A percentile compares a stretch with the other conserved stretches of the same genome.
Evolutionary conservation across 64 coral and sea anemone species (phyloP).

Genomic region (Platygyra sinensis): DNA sequence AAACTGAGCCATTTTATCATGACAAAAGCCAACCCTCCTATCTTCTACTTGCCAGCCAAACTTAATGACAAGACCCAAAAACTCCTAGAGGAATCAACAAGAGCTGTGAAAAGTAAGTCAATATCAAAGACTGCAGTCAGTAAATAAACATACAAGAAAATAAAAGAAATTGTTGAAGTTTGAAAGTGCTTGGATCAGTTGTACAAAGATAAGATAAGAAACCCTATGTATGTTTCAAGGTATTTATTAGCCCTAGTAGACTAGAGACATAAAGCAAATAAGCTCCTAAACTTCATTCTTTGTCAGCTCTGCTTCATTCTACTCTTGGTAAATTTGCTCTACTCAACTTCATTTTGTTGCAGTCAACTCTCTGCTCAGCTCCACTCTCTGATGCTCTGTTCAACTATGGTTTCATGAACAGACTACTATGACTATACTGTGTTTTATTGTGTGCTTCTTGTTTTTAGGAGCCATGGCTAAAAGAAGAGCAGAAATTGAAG

Average conservation of each 20-base stretch:
- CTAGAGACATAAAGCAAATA: too few species aligned
- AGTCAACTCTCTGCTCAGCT: neutral
- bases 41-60: conserved; percentile 91
- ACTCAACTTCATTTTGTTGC: neutral
- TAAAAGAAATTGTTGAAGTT: too few species aligned
- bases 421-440: too few species aligned
- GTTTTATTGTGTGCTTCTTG: neutral
- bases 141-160: conserved; percentile 5
- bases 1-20: conserved; percentile 84
- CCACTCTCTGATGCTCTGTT: neutral
- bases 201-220: too few species aligned
- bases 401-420: too few species aligned
- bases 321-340: neutral
- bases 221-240: too few species aligned
- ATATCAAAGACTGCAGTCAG: neutral
- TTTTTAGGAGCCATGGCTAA: conserved; percentile 68
- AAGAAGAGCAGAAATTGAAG: conserved; percentile 77
- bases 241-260: too few species aligned
- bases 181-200: too few species aligned
- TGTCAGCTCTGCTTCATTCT: neutral
- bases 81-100: conserved; percentile 87
- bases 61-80: conserved; percentile 91
- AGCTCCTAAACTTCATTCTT: neutral
- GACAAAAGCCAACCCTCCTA: conserved; percentile 90
- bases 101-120: conserved; percentile 85